Base-by-base conservation (phyloP, 2,888 invertebrate genomes). In the Cheilosia grossa region DNA sequence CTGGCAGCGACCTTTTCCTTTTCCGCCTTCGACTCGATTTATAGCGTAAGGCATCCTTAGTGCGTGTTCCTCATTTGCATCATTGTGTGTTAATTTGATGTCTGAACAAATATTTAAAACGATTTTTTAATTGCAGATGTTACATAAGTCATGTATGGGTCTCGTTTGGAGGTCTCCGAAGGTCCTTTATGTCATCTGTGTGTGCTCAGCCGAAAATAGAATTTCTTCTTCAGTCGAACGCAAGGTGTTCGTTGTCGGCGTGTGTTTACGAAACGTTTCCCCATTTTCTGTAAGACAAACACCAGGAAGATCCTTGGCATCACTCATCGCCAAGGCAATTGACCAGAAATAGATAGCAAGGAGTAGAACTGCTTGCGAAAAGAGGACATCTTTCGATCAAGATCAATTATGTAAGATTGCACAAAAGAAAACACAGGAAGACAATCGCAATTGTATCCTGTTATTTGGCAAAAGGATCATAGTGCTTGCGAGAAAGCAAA, bases 101-200 rank as follows among this genome's bases (percentile, higher is more conserved):
- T 85, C 85, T 85, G 85, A 81, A 85, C 85, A 80, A 85, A 85
- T 85, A 85, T 85, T 85, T 80, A 81, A 77, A 85, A 85, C 67
- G 85, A 61, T 67, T 7, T 85, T 85, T 77, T 85, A 85, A 85
- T 85, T 85, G 85, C 85, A 85, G 85, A 80, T 80, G 85, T 77
- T 85, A 75, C 85, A 85, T 85, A 72, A 85, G 85, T 85, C 85
- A 61, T 53, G 54, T 64, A 61, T 72, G 72, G 72, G 21, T 17
- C 66, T 70, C 37, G 47, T 73, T 79, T 64, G 79, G 83, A 79
- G 83, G 79, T 82, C 73, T 59, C 40, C 64, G 44, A 72, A 17
- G 70, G 66, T 73, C 80, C 63, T 74, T 30, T 17, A 21, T 59
- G 72, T 66, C 70, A 66, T 74, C 63, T 79, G 79, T 66, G 19